Conservation (phyloP, 1,140 invertebrate genomes). For the Hypothenemus hampei region DNA sequence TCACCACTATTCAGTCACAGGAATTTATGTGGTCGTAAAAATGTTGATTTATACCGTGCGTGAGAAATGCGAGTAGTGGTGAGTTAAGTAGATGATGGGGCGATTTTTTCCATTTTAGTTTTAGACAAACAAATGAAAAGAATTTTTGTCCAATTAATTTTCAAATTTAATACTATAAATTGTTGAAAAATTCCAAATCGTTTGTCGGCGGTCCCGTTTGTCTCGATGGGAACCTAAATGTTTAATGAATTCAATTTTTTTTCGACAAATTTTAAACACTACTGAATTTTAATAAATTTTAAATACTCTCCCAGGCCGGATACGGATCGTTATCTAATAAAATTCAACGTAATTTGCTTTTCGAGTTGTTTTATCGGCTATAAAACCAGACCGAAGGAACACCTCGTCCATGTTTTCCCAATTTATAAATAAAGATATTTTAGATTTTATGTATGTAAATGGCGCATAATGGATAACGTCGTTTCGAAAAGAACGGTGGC, state of each 20-base stretch:
- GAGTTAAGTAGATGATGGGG: too few species aligned
- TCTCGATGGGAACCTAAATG: background rate
- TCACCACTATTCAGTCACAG: background rate
- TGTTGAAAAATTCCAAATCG: background rate
- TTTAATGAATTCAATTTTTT: background rate
- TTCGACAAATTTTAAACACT: background rate
- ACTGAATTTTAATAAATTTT: conserved; percentile 2
- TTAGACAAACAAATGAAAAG: too few species aligned
- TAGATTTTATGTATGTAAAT: background rate
- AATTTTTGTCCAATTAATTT: conserved; percentile 5
- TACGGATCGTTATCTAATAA: background rate
- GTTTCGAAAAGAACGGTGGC: background rate
- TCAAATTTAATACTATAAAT: background rate
- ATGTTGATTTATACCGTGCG: conserved; percentile 1
- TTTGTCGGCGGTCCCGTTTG: background rate
- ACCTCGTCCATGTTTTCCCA: background rate
- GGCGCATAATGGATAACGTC: too few species aligned
- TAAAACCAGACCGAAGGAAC: background rate
- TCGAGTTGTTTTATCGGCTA: background rate
- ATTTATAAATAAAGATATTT: background rate
- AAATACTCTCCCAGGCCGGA: background rate
- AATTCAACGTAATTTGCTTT: background rate
- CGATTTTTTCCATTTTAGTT: too few species aligned
- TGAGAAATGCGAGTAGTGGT: too few species aligned
- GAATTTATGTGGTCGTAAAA: conserved; percentile 12